phyloP scores from a whole-genome alignment of 1,140 invertebrate genomes.

The Nilaparvata lugens region DNA sequence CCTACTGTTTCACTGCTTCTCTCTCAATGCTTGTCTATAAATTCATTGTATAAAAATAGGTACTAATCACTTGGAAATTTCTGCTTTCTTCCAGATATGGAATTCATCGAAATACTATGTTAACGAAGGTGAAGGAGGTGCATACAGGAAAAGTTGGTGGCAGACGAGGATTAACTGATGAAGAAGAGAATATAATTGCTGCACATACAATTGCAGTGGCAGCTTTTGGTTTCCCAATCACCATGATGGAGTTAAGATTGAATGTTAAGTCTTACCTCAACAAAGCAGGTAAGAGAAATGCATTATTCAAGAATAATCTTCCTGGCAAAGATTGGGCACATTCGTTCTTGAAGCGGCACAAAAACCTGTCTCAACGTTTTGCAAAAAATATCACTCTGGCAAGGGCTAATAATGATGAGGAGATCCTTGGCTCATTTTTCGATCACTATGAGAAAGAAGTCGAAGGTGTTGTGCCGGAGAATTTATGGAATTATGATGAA shows the following conservation, averaged over 20 bases:
- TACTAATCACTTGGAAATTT: too few species aligned
- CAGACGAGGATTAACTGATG: neutral
- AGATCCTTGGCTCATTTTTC: slow-evolving; percentile 32
- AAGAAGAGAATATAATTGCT: neutral
- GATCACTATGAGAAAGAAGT: slow-evolving; percentile 28
- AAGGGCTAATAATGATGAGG: slow-evolving; percentile 33
- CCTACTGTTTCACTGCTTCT: too few species aligned
- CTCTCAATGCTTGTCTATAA: too few species aligned
- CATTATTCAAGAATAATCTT: slow-evolving; percentile 24
- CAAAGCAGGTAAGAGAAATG: slow-evolving; percentile 14
- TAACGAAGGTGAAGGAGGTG: too few species aligned
- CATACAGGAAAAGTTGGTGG: too few species aligned
- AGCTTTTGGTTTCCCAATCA: neutral
- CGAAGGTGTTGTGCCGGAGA: slow-evolving; percentile 27
- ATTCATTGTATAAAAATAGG: too few species aligned
- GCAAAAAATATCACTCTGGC: slow-evolving; percentile 27
- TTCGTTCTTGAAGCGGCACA: slow-evolving; percentile 24
- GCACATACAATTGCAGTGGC: neutral
- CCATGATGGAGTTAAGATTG: neutral
- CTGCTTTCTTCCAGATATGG: too few species aligned
- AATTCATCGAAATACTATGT: too few species aligned
- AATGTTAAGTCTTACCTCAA: slow-evolving; percentile 22
- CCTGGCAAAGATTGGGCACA: slow-evolving; percentile 25
- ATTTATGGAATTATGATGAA: slow-evolving; percentile 38
- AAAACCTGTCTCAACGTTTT: slow-evolving; percentile 17